Evolutionary conservation across 2,113 vertebrate species (phyloP), one percentile per base, ranked within the genome.

Genomic region (Poecile atricapillus): DNA sequence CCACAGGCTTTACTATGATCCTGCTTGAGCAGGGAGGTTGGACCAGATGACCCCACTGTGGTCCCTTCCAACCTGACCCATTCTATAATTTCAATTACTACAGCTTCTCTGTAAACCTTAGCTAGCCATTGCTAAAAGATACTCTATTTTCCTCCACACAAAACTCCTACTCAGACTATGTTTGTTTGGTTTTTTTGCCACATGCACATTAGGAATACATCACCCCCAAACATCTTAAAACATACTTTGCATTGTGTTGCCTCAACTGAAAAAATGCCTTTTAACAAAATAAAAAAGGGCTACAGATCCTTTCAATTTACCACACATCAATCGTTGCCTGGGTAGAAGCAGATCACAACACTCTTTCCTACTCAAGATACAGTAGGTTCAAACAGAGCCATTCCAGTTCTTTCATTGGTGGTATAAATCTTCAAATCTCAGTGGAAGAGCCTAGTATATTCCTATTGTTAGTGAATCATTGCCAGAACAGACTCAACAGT

Each of bases 401-500:
- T 82, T 92, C n/a, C 67, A 75, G 15, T 58, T 82, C 50, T 58
- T 93, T 73, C 87, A 73, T 5, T 68, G 69, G 74, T 50, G 23
- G 62, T 31, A 71, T 79, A 89, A 92, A 89, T 82, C 80, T 95
- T 71, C 77, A 82, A 94, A 71, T 84, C 77, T 94, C 93, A 84
- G 62, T 69, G 91, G 89, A 97, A 95, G 93, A 91, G 63, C 31
- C 69, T 53, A 85, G 65, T 71, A 50, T 76, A 62, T 84, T 93
- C 81, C 94, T 91, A 62, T 85, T 95, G 84, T 91, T 82, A 87
- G 74, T 62, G 43, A 83, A 78, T 62, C 93, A 79, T 4, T 75
- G 81, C 93, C 52, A 84, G 81, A 95, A 93, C 37, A 93, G 81
- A 79, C 74, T 75, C 91, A 95, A 84, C 56, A 82, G 81, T 91